Conservation (phyloP, 2,888 invertebrate species). For the Anodontia alba region DNA sequence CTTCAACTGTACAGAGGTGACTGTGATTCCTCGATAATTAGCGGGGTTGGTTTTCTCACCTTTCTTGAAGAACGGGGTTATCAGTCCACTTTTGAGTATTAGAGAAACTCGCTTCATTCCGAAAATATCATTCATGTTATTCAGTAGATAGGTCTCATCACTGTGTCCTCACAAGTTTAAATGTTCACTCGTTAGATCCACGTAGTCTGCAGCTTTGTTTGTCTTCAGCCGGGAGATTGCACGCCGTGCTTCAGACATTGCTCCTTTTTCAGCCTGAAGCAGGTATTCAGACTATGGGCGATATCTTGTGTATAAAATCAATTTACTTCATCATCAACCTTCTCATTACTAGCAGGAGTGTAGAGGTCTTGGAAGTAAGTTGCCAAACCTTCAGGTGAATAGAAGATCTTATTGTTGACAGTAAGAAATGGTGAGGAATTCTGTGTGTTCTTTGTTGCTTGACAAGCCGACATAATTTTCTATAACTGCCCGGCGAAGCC, state of each 20-base stretch:
- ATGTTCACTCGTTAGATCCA: neutral
- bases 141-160: neutral
- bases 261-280: neutral
- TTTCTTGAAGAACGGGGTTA: neutral
- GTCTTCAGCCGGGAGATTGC: neutral
- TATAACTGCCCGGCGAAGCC: neutral
- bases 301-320: neutral
- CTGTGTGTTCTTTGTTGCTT: neutral
- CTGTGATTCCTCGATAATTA: neutral
- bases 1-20: neutral
- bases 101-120: neutral
- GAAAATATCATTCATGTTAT: neutral
- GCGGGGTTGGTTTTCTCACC: neutral
- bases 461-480: neutral
- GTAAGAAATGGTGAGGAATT: neutral
- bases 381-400: constrained; percentile 4
- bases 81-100: neutral
- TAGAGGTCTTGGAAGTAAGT: neutral
- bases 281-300: no score
- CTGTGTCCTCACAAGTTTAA: neutral
- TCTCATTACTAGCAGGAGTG: no score
- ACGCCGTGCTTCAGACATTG: neutral
- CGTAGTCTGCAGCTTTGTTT: no score
- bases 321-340: neutral
- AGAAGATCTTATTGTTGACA: neutral